A percentile compares a stretch with the other conserved stretches of the same genome.
Evolutionary conservation across 2,113 vertebrate species (phyloP).

Genomic region (Rhinichthys klamathensis): DNA sequence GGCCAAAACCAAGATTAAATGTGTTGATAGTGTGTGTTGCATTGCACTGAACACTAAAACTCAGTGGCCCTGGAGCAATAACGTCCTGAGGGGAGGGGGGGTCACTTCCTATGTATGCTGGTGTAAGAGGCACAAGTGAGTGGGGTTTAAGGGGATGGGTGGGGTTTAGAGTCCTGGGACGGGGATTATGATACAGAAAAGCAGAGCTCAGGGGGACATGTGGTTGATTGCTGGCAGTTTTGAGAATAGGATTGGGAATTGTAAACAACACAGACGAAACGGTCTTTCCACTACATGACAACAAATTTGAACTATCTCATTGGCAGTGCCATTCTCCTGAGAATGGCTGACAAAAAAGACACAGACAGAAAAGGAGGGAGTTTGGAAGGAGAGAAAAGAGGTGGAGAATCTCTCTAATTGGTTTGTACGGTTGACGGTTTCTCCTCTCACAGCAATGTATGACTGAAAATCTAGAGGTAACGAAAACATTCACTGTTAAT

Average conservation of each 20-base stretch:
- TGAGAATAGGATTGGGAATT: not conserved
- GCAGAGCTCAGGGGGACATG: constrained; percentile 6
- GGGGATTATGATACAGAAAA: constrained; percentile 13
- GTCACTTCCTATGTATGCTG: constrained; percentile 26
- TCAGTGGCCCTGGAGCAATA: constrained; percentile 4
- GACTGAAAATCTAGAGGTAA: constrained; percentile 48
- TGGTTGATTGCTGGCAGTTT: constrained; percentile 9
- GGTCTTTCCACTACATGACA: constrained; percentile 9
- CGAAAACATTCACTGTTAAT: constrained; percentile 52
- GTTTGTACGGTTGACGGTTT: constrained; percentile 32
- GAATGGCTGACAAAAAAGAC: constrained; percentile 26
- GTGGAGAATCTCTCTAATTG: constrained; percentile 39
- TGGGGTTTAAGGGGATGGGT: not conserved
- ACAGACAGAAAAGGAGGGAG: constrained; percentile 14
- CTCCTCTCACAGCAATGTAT: constrained; percentile 48
- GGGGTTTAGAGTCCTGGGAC: not conserved
- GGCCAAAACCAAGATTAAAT: constrained; percentile 20
- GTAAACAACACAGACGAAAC: constrained; percentile 13
- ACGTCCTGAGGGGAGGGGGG: constrained; percentile 16
- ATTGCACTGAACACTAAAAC: constrained; percentile 18
- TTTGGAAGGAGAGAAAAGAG: not conserved
- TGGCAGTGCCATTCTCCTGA: constrained; percentile 42
- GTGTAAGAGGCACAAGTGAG: constrained; percentile 46
- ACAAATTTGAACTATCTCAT: constrained; percentile 17
- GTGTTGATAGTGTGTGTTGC: not conserved